Conservation (phyloP, 2,888 invertebrate genomes). For the Oegoconia quadripuncta region DNA sequence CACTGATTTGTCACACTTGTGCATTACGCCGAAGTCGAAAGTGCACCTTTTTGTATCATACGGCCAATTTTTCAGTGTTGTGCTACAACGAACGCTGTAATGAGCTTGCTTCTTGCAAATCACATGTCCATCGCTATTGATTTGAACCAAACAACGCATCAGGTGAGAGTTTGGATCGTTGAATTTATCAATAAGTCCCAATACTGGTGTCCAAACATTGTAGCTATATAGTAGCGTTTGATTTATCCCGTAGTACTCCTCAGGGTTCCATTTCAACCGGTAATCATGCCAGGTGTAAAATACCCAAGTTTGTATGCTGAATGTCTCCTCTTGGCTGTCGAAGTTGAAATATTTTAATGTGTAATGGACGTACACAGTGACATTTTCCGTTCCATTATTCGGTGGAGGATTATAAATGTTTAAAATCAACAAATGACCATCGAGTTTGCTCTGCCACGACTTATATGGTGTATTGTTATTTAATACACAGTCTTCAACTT, state of each 20-base stretch:
- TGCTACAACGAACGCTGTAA: slow-evolving; percentile 14
- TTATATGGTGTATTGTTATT: not conserved
- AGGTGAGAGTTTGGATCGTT: slow-evolving; percentile 9
- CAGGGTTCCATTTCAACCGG: slow-evolving; percentile 38
- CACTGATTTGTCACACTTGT: not conserved
- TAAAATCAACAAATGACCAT: slow-evolving; percentile 13
- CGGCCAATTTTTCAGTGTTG: slow-evolving; percentile 29
- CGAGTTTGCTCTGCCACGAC: slow-evolving; percentile 26
- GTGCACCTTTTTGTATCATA: slow-evolving; percentile 28
- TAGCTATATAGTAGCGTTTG: slow-evolving; percentile 6
- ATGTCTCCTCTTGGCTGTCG: slow-evolving; percentile 24
- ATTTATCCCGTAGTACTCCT: slow-evolving; percentile 29
- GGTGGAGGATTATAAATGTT: slow-evolving; percentile 3
- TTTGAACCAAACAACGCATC: not conserved
- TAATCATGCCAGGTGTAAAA: slow-evolving; percentile 30
- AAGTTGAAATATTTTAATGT: slow-evolving; percentile 33
- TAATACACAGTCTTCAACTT: slow-evolving; percentile 4
- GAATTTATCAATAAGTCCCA: slow-evolving; percentile 27
- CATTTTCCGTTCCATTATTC: not conserved
- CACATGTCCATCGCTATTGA: slow-evolving; percentile 15
- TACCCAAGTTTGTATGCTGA: slow-evolving; percentile 19
- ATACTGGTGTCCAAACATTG: slow-evolving; percentile 30
- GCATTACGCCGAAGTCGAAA: slow-evolving; percentile 21
- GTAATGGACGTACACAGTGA: slow-evolving; percentile 24
- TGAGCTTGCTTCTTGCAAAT: not conserved